Evolutionary conservation across 2,797 vertebrate genomes (phyloP), one percentile per base, ranked within the genome.

Genomic region (Nannoperca obscura): DNA sequence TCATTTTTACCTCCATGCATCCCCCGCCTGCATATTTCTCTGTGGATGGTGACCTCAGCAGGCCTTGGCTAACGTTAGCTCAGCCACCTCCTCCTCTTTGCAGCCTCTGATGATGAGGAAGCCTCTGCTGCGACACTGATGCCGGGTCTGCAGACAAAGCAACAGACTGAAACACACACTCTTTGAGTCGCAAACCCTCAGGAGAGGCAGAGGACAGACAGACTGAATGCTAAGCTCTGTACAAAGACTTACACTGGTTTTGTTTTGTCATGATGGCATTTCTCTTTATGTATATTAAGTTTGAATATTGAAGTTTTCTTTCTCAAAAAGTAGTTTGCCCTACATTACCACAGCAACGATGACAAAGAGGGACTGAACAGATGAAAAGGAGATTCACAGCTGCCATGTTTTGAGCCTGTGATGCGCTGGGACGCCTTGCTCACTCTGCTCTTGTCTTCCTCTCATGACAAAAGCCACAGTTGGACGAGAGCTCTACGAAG

Each of bases 81-180:
- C 97, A 97, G 97, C 97, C 94, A 90, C 97, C 95, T 97, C 97
- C 95, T 98, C 97, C 96, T 98, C 96, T 97, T 98, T 98, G 95
- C 97, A 98, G 96, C 97, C 97, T 96, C 95, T 97, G 96, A 96
- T 98, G 97, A 98, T 97, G 97, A 99, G 97, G 94, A 97, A 97
- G 94, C 89, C 92, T 90, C 89, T 91, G 81, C 92, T 90, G 88
- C 89, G 89, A 96, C 97, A 97, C 96, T 98, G 97, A 97, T 93
- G 95, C 95, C 95, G 94, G 95, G 95, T 96, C 95, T 96, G 95
- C 95, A 95, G 95, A 93, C 95, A 95, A 95, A 91, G 92, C 93
- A 94, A 93, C 75, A 82, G 82, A 83, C 64, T 82, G 86, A 87
- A 66, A 82, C 61, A 55, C 72, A 86, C 68, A 85, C 71, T 86